phyloP scores from a whole-genome alignment of 2,888 invertebrate species.

The Leptura quadrifasciata region DNA sequence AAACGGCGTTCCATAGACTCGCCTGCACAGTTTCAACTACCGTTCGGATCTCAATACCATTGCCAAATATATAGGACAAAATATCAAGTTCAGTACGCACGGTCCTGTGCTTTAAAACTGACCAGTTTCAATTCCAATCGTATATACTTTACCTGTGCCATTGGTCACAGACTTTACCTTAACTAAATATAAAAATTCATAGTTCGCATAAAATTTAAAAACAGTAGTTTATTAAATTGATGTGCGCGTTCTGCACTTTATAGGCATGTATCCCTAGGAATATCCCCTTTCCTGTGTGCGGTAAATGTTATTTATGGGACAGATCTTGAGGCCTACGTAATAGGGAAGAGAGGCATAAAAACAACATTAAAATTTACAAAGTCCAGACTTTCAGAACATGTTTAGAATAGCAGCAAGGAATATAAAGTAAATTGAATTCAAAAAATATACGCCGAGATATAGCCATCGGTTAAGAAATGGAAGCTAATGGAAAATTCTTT shows the following conservation, averaged over 20 bases:
- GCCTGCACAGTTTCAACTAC: no score
- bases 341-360: neutral
- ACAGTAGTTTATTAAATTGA: neutral
- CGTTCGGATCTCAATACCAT: no score
- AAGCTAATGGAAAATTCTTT: neutral
- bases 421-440: conserved; percentile 7
- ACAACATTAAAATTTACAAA: conserved; percentile 15
- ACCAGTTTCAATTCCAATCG: no score
- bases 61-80: no score
- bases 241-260: neutral
- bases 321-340: neutral
- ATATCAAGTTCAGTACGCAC: no score
- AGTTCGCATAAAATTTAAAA: neutral
- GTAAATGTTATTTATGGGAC: conserved; percentile 18
- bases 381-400: conserved; percentile 8
- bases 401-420: neutral
- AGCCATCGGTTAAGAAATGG: neutral
- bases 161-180: neutral
- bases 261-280: neutral
- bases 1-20: no score
- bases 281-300: neutral
- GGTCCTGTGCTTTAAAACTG: no score
- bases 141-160: no score
- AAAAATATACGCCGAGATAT: neutral
- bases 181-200: neutral